A percentile compares a stretch with the other conserved stretches of the same genome.
phyloP scores from a whole-genome alignment of 1,140 invertebrate species.

The Lutraria rhynchaena region DNA sequence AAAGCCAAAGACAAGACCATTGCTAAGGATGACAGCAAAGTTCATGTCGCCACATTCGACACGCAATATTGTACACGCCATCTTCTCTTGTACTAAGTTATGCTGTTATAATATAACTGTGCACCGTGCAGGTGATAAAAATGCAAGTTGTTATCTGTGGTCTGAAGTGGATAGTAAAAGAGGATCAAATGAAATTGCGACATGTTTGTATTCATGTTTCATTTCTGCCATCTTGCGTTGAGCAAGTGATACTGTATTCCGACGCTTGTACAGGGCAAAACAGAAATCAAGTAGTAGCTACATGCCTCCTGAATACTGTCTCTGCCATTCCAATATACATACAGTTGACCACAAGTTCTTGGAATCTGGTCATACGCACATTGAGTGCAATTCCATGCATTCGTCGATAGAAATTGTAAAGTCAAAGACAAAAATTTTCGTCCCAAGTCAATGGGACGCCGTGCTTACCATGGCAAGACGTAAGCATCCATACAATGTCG shows the following conservation, averaged over 20 bases:
- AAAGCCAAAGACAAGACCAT: not conserved
- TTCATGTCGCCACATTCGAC: not conserved
- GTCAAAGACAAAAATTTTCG: slow-evolving; percentile 1
- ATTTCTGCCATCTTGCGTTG: not conserved
- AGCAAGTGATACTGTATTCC: slow-evolving; percentile 17
- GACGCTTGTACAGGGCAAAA: slow-evolving; percentile 34
- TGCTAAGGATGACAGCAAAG: not conserved
- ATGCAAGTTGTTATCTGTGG: slow-evolving; percentile 15
- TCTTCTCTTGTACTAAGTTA: slow-evolving; percentile 15
- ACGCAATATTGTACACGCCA: not conserved
- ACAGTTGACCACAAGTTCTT: slow-evolving; percentile 14
- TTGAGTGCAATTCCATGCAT: slow-evolving; percentile 13
- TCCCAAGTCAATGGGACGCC: slow-evolving; percentile 8
- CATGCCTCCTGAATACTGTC: slow-evolving; percentile 2
- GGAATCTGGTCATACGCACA: slow-evolving; percentile 26
- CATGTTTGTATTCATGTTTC: not conserved
- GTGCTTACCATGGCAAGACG: not conserved
- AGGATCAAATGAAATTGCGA: slow-evolving; percentile 19
- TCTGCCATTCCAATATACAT: not conserved
- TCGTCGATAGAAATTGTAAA: slow-evolving; percentile 10
- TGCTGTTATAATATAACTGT: slow-evolving; percentile 25
- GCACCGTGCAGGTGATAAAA: slow-evolving; percentile 3
- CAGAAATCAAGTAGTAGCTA: slow-evolving; percentile 25
- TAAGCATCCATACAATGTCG: not conserved
- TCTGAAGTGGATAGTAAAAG: slow-evolving; percentile 19